phyloP scores from a whole-genome alignment of 2,113 vertebrate genomes.

The Zingel zingel region DNA sequence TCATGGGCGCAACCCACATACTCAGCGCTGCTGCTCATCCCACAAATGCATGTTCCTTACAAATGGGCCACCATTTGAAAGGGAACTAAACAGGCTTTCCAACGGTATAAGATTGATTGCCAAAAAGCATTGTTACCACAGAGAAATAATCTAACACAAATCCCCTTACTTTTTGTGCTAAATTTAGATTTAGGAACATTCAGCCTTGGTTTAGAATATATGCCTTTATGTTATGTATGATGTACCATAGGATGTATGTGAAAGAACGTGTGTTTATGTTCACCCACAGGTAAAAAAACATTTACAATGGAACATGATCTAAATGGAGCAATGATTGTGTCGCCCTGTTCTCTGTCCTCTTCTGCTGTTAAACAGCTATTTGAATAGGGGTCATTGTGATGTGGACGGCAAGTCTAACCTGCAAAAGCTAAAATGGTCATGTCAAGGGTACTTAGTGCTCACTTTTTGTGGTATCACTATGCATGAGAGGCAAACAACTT shows the following conservation, averaged over 20 bases:
- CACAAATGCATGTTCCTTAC: no score
- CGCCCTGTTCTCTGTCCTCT: neutral
- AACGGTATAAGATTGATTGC: no score
- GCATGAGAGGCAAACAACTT: conserved; percentile 61
- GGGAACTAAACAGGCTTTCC: no score
- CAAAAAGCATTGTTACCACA: no score
- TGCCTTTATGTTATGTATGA: neutral
- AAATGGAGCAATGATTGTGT: neutral
- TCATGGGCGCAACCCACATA: no score
- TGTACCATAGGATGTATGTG: neutral
- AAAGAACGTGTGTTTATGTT: conserved; percentile 12
- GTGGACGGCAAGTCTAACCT: neutral
- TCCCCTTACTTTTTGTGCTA: no score
- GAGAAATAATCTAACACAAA: no score
- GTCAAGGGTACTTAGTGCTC: conserved; percentile 54
- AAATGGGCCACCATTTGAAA: no score
- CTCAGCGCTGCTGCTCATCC: no score
- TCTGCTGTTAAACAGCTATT: neutral
- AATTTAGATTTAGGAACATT: neutral
- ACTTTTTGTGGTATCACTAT: conserved; percentile 40
- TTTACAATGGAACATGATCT: neutral
- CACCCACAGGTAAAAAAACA: neutral
- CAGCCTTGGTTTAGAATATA: neutral
- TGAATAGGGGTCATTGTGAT: neutral
- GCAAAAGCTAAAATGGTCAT: conserved; percentile 32